Evolutionary conservation across 2,797 vertebrate species (phyloP), one percentile per base, ranked within the genome.

Genomic region (Sebastes taczanowskii): DNA sequence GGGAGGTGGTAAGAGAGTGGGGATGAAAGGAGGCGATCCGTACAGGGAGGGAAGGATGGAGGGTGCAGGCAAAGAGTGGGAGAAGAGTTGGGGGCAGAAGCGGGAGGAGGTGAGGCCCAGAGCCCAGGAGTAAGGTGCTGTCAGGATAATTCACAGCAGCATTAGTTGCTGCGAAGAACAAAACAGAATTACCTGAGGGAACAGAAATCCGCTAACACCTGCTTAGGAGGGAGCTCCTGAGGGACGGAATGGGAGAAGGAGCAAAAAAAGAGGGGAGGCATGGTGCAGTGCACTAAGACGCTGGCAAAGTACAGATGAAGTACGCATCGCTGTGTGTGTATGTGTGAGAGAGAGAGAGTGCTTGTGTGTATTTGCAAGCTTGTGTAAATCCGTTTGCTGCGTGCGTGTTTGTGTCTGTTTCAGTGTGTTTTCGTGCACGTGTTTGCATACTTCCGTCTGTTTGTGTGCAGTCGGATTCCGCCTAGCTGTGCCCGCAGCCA

Each of bases 161-260:
- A 64, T 89, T 79, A 81, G 81, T 90, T 74, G 86, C 89, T 86
- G 89, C 73, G n/a, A 86, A 89, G 91, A 95, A 95, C 92, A 94
- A 94, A 94, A 92, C 83, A 84, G 80, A 86, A 85, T 86, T 92
- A 91, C 93, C 91, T 90, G 71, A 11, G 92, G 94, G 93, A 94
- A 84, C 79, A 93, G 85, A 94, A 94, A 93, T 90, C 88, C 91
- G 93, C 93, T 84, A 94, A 94, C 94, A 95, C 91, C 95, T 95
- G 94, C 93, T 94, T 91, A 93, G 89, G 78, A 86, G 62, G 83
- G 65, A 88, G 77, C 81, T 82, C 87, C 87, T 67, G 71, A 64
- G 91, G 90, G 90, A 86, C 13, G 2, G 53, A 86, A 85, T 67
- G 38, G 64, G 56, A 78, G 73, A 79, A 42, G 69, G 60, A 61